Evolutionary conservation across 2,888 invertebrate genomes (phyloP).

Genomic region (Stramonita haemastoma): DNA sequence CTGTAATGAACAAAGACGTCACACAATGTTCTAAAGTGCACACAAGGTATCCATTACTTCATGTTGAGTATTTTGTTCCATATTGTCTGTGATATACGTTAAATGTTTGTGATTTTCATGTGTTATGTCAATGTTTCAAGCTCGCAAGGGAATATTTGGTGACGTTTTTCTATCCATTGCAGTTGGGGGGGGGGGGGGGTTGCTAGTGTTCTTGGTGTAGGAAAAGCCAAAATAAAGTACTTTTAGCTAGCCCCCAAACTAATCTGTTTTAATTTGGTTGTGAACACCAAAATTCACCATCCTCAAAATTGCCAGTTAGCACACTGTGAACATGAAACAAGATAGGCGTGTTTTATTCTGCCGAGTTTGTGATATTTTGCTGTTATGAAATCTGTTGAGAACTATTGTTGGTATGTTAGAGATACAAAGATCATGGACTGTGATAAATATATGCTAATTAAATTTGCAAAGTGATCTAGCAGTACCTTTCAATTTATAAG

Average conservation of each 20-base stretch:
- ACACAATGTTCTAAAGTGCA: slow-evolving; percentile 23
- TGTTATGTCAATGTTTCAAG: neutral
- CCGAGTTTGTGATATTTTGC: neutral
- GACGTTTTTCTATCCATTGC: slow-evolving; percentile 23
- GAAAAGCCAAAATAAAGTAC: too few relatives aligned
- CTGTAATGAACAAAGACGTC: slow-evolving; percentile 24
- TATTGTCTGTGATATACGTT: slow-evolving; percentile 16
- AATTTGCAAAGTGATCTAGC: too few relatives aligned
- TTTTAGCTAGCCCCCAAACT: neutral
- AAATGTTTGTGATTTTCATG: neutral
- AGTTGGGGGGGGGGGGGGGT: too few relatives aligned
- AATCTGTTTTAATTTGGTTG: neutral
- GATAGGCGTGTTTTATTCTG: neutral
- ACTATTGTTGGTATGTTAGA: neutral
- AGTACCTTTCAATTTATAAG: too few relatives aligned
- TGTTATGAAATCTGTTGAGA: neutral
- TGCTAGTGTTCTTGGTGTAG: too few relatives aligned
- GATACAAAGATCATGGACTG: slow-evolving; percentile 5
- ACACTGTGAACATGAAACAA: too few relatives aligned
- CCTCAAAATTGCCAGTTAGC: too few relatives aligned
- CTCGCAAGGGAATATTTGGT: slow-evolving; percentile 16
- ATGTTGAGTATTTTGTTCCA: neutral
- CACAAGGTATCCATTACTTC: slow-evolving; percentile 21
- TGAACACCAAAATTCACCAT: neutral
- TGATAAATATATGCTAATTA: neutral